Conservation (phyloP, 2,113 vertebrate species). For the Cathartes aura region DNA sequence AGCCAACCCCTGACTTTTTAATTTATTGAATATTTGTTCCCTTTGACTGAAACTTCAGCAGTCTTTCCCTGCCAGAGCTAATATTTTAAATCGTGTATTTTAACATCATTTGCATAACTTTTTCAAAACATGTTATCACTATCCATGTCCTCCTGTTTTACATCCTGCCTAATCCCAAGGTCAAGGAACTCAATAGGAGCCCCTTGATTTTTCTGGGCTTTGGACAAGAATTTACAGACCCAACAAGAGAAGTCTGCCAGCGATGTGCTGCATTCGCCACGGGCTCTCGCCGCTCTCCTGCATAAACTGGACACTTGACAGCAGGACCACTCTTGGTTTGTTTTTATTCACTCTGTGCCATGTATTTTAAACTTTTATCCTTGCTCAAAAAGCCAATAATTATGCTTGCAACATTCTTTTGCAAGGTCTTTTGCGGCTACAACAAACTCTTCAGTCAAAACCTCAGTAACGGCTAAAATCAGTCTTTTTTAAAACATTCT, state of each 20-base stretch:
- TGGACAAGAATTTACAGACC: neutral
- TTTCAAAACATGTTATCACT: neutral
- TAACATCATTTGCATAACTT: slow-evolving; percentile 33
- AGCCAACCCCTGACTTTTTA: slow-evolving; percentile 19
- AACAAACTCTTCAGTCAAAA: neutral
- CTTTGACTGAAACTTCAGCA: neutral
- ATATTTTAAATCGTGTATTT: slow-evolving; percentile 13
- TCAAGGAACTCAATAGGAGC: neutral
- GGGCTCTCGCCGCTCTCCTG: neutral
- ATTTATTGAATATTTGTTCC: slow-evolving; percentile 24
- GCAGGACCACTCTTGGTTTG: neutral
- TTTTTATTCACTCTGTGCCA: neutral
- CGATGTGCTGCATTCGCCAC: neutral
- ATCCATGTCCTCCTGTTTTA: neutral
- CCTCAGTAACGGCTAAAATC: neutral
- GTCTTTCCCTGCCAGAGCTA: slow-evolving; percentile 30
- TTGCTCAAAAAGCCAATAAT: neutral
- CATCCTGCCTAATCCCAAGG: neutral
- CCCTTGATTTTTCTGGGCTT: slow-evolving; percentile 4
- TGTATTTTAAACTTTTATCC: neutral
- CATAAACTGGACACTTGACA: neutral
- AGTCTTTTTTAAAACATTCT: neutral
- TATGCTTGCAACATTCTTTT: neutral
- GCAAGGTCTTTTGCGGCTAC: neutral
- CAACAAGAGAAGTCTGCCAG: neutral